Percentiles rank a stretch among this genome's conserved stretches.
These are phyloP conservation scores for Dorcus parallelipipedus DNA, from an alignment of 2,888 invertebrate species.

Conservation along the genomic window DNA sequence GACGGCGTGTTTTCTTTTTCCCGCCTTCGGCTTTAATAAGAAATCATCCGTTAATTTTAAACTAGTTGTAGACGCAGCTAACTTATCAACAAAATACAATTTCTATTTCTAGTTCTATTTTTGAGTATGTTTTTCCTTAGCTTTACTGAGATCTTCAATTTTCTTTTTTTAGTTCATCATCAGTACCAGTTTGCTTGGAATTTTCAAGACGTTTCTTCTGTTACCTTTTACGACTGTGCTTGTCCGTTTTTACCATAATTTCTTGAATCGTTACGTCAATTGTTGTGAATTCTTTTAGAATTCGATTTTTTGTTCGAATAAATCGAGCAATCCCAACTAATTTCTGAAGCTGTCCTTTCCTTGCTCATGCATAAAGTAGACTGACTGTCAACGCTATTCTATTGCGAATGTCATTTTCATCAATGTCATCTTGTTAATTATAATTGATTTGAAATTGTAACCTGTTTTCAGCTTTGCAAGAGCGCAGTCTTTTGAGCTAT, in stretches of 20 bases:
- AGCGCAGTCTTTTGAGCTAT: background rate
- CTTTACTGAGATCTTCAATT: background rate
- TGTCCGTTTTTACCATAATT: constrained; percentile 4
- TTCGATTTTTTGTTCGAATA: background rate
- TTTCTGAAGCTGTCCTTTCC: background rate
- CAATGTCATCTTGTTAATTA: constrained; percentile 13
- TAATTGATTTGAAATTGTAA: background rate
- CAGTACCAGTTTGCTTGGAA: background rate
- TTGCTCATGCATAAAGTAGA: background rate
- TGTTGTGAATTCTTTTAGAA: constrained; percentile 1
- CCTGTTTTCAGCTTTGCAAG: background rate
- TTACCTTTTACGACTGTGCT: constrained; percentile 9
- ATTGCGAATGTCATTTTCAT: constrained; percentile 9
- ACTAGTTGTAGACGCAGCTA: constrained; percentile 5
- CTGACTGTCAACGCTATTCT: constrained; percentile 5
- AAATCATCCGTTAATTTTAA: constrained; percentile 7
- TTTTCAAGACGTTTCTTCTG: constrained; percentile 7
- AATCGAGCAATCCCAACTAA: background rate
- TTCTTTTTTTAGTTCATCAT: background rate
- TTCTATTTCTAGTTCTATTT: constrained; percentile 4
- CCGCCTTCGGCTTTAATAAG: background rate
- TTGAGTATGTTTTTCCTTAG: background rate
- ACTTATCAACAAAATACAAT: constrained; percentile 8
- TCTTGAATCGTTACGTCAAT: constrained; percentile 3
- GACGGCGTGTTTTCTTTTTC: background rate